Base-by-base conservation (phyloP, 2,797 vertebrate species). In the Podarcis lilfordi region DNA sequence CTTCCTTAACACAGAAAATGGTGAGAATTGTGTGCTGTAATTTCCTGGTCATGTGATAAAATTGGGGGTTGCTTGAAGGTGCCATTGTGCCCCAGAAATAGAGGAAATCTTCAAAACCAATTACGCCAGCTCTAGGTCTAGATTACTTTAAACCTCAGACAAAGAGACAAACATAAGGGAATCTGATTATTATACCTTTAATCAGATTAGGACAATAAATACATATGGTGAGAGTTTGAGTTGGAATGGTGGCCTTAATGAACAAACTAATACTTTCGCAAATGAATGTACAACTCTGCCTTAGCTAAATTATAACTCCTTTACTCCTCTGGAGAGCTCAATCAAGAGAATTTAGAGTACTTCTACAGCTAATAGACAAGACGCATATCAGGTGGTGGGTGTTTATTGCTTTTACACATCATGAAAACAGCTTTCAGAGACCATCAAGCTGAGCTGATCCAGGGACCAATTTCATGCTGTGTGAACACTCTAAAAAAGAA, bases 381-480 rank as follows among this genome's bases (percentile, higher is more conserved):
- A 89, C 74, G 37, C 37, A 74, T 89, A 74, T 85, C 10, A 29
- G 66, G 77, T 37, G 45, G 23, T 55, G 43, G 68, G 85, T 72
- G 77, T 86, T 86, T 86, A 72, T 72, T 80, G 78, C 77, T 72
- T 89, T 74, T 74, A 74, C 69, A 85, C 68, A 80, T 80, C 82
- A 74, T 71, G 69, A 80, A 85, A 84, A 43, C 66, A 79, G 50
- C 29, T 88, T 80, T 83, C 66, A 80, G 82, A 43, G 59, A 61
- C 29, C 82, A 88, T 77, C 87, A 78, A 35, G 68, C 66, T 72
- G 75, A 71, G 43, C 19, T 71, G 82, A 79, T 79, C 76, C 66
- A 84, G 66, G 72, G 45, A 27, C 82, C 45, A 88, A 79, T 83
- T 83, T 83, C 40, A 64, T 75, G 69, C 77, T 89, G 59, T 17